Evolutionary conservation across 2,797 vertebrate genomes (phyloP).

Genomic region (Rhabdomys pumilio): DNA sequence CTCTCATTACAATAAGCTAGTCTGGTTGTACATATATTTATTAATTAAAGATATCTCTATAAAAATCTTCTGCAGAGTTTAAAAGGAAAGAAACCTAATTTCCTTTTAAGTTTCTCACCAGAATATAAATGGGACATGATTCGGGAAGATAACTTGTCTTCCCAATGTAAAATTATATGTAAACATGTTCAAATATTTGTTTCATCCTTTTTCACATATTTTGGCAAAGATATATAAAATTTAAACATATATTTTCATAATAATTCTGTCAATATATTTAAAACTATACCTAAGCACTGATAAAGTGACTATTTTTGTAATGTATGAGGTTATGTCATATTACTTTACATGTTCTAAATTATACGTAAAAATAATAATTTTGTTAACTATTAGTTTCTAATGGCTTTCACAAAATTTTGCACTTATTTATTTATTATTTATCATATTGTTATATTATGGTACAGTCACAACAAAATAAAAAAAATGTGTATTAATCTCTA

Average conservation of each 20-base stretch:
- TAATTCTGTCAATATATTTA: not conserved
- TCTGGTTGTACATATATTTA: not conserved
- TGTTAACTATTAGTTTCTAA: not conserved
- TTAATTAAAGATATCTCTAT: not conserved
- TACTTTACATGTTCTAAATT: not conserved
- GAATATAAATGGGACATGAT: not conserved
- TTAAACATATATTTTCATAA: not conserved
- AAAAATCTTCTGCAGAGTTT: not conserved
- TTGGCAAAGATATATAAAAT: not conserved
- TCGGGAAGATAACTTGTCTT: not conserved
- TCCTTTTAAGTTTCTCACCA: not conserved
- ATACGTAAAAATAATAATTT: not conserved
- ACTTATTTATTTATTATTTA: not conserved
- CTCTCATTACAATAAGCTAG: not conserved
- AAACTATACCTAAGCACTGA: not conserved
- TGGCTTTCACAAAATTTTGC: rapidly evolving
- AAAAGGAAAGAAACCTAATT: not conserved
- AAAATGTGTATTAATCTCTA: not conserved
- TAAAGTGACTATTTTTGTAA: not conserved
- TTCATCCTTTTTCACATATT: not conserved
- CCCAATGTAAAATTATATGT: not conserved
- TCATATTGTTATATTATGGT: not conserved
- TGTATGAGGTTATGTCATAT: not conserved
- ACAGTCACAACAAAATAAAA: not conserved
- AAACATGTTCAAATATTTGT: not conserved